Percentiles rank a stretch among this genome's conserved stretches.
These are phyloP conservation scores for Cephus pulcher DNA, from an alignment of 2,888 invertebrate genomes.

Conservation along the genomic window DNA sequence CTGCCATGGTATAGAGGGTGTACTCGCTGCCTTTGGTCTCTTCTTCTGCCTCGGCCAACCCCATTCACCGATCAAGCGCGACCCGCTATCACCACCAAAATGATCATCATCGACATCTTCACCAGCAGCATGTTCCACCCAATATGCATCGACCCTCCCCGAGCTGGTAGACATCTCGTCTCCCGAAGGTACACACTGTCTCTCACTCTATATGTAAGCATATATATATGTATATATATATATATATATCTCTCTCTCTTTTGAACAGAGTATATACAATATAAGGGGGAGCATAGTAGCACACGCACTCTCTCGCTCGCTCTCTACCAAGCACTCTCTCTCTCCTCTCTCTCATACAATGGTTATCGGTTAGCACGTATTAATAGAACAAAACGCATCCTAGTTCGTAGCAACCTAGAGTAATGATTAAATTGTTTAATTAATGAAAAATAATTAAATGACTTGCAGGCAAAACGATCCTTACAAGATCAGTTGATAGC, in stretches of 20 bases:
- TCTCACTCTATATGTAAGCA: not conserved
- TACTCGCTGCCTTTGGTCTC: slow-evolving; percentile 68
- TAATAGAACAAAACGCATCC: no score
- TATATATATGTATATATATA: no score
- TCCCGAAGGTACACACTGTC: slow-evolving; percentile 10
- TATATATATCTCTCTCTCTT: not conserved
- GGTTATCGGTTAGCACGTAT: no score
- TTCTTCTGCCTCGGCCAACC: slow-evolving; percentile 57
- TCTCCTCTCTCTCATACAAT: not conserved
- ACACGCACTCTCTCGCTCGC: not conserved
- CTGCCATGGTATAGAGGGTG: slow-evolving; percentile 63
- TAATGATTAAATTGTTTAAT: not conserved
- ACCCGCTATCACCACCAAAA: slow-evolving; percentile 62
- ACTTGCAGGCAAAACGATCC: slow-evolving; percentile 3
- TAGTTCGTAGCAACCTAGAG: no score
- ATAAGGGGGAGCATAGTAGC: no score
- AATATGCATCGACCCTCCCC: slow-evolving; percentile 62
- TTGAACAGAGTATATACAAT: no score
- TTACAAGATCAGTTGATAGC: slow-evolving; percentile 85
- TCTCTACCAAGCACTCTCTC: not conserved
- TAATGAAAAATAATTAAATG: not conserved
- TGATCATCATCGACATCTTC: slow-evolving; percentile 55
- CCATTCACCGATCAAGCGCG: slow-evolving; percentile 60
- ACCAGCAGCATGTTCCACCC: slow-evolving; percentile 53
- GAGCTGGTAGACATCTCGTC: slow-evolving; percentile 55